Evolutionary conservation across 2,113 vertebrate species (phyloP).

Genomic region (Bubo bubo): DNA sequence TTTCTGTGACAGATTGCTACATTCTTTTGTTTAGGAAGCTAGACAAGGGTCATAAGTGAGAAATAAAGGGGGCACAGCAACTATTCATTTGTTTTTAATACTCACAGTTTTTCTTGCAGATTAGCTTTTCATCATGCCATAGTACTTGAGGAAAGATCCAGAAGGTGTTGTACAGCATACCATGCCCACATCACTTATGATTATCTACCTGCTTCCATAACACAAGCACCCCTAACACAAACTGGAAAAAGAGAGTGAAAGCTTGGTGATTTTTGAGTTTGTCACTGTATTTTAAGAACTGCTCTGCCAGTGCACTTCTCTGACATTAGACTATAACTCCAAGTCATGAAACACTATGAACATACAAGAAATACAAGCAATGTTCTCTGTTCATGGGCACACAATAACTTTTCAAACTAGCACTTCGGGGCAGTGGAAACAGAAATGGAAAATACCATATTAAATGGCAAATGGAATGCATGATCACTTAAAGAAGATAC

Average conservation of each 20-base stretch:
- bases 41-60: constrained; percentile 60
- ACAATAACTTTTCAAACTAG: not conserved
- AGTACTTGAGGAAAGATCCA: not conserved
- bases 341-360: not conserved
- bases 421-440: not conserved
- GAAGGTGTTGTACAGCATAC: not conserved
- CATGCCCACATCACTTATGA: not conserved
- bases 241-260: not conserved
- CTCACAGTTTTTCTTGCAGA: constrained; percentile 46
- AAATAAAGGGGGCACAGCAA: constrained; percentile 28
- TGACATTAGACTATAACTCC: not conserved
- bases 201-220: not conserved
- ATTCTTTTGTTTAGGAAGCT: constrained; percentile 35
- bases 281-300: not conserved
- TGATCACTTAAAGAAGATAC: not conserved
- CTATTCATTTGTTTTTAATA: constrained; percentile 45
- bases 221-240: not conserved
- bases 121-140: constrained; percentile 34
- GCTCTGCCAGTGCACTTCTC: not conserved
- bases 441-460: not conserved
- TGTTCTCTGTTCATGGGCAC: not conserved
- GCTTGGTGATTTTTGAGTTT: not conserved
- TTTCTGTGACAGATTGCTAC: constrained; percentile 64
- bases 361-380: not conserved
- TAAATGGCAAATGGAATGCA: not conserved